A percentile compares a stretch with the other conserved stretches of the same genome.
Conservation (phyloP, 2,113 vertebrate genomes). For the Tachuris rubrigastra region DNA sequence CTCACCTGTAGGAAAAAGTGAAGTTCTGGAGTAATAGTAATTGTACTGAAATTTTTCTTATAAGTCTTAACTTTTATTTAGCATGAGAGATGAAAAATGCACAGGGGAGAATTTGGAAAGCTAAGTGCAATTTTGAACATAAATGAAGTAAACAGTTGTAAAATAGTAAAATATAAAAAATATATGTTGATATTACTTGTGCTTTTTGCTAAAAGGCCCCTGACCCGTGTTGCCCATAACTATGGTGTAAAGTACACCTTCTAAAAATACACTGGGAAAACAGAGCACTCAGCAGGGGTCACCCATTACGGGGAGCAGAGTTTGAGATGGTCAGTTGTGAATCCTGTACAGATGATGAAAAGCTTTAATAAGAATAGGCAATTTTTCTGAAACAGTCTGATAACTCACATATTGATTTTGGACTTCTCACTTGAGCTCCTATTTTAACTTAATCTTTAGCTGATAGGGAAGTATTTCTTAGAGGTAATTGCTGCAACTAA, state of each 20-base stretch:
- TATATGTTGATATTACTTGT: not conserved
- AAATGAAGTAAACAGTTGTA: not conserved
- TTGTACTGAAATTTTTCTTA: not conserved
- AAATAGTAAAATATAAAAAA: no score
- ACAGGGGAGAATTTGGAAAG: not conserved
- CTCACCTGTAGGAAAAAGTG: not conserved
- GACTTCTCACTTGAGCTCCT: not conserved
- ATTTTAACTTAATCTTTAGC: not conserved
- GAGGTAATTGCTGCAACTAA: not conserved
- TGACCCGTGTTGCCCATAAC: not conserved
- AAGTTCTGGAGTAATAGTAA: not conserved
- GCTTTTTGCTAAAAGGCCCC: not conserved
- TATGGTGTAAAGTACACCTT: not conserved
- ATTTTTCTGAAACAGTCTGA: not conserved
- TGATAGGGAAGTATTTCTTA: not conserved
- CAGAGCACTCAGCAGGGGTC: not conserved
- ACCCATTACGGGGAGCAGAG: not conserved
- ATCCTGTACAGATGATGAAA: not conserved
- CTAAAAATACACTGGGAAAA: not conserved
- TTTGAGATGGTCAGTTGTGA: not conserved
- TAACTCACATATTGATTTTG: not conserved
- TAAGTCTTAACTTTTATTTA: not conserved
- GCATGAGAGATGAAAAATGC: not conserved
- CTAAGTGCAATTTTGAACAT: not conserved
- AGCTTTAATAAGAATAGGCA: not conserved